Evolutionary conservation across 1,140 invertebrate genomes (phyloP).

Genomic region (Pogonomyrmex californicus): DNA sequence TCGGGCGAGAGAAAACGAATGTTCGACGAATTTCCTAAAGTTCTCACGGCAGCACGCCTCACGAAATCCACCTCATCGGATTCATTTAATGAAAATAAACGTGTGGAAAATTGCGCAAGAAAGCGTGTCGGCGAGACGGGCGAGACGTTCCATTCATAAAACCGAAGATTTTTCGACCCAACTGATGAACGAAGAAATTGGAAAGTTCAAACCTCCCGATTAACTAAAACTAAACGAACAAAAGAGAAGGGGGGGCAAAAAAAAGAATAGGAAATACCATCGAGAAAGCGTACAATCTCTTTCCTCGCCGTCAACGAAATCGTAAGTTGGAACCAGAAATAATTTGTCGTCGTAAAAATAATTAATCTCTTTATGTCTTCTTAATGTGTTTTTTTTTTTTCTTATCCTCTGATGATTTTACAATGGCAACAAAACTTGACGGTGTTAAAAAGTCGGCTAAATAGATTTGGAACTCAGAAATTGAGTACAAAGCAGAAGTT

Average conservation of each 20-base stretch:
- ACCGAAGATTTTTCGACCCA: constrained; percentile 36
- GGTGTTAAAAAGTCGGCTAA: neutral
- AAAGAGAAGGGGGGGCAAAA: constrained; percentile 15
- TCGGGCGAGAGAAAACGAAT: neutral
- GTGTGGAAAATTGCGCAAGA: constrained; percentile 65
- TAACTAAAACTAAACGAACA: constrained; percentile 8
- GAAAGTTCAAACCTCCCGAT: constrained; percentile 56
- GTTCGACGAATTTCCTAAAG: constrained; percentile 23
- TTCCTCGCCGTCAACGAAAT: constrained; percentile 1
- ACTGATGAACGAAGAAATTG: constrained; percentile 65
- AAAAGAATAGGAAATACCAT: neutral
- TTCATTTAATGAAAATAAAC: constrained; percentile 45
- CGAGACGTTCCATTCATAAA: constrained; percentile 38
- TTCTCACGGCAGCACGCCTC: constrained; percentile 43
- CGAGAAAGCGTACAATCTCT: constrained; percentile 38
- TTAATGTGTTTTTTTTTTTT: neutral
- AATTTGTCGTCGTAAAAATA: neutral
- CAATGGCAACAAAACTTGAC: neutral
- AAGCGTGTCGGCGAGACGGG: constrained; percentile 75
- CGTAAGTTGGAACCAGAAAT: neutral
- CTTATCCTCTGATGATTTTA: neutral
- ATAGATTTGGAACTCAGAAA: neutral
- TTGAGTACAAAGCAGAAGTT: neutral
- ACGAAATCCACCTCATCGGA: neutral
- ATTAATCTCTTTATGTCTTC: neutral